phyloP scores from a whole-genome alignment of 2,888 invertebrate genomes.

The Sphinx pinastri region DNA sequence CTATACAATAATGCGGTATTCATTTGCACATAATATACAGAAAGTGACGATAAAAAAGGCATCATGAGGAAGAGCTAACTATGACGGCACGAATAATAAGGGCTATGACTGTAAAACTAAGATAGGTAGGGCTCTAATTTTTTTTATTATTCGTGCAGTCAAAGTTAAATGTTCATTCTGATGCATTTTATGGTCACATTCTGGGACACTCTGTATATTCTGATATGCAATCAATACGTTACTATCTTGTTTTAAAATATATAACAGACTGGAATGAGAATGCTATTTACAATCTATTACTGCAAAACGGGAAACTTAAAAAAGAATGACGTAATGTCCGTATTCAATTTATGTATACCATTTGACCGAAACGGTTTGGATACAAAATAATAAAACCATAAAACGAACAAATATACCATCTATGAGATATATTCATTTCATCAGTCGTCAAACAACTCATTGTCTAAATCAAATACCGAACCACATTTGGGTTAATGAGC shows the following conservation, averaged over 20 bases:
- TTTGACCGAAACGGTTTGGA: not conserved
- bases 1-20: not conserved
- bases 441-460: slow-evolving; percentile 14
- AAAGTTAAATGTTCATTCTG: no score
- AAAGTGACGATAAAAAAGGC: no score
- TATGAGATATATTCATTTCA: not conserved
- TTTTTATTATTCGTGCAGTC: no score
- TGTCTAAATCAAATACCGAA: slow-evolving; percentile 22
- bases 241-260: not conserved
- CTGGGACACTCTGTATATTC: not conserved
- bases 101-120: no score
- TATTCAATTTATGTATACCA: not conserved
- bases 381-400: not conserved
- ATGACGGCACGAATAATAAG: no score
- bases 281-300: not conserved
- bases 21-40: not conserved
- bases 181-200: no score
- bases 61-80: no score
- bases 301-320: not conserved
- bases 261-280: not conserved
- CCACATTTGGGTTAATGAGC: slow-evolving; percentile 20
- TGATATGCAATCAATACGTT: not conserved
- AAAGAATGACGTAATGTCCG: not conserved
- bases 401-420: not conserved
- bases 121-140: no score